Conservation (phyloP, 2,797 vertebrate species). For the Cetoscarus ocellatus region DNA sequence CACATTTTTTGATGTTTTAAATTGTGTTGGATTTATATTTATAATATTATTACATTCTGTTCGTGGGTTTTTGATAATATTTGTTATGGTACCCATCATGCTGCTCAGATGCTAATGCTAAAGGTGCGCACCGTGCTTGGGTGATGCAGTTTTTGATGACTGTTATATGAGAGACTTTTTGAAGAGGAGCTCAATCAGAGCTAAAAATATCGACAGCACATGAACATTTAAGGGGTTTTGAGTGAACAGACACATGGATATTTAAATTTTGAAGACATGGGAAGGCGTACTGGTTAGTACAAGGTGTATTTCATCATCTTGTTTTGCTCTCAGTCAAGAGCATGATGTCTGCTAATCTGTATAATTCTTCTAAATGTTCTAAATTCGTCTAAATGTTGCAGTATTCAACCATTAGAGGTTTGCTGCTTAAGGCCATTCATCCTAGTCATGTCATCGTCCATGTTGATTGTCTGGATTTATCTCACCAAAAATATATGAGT, state of each 20-base stretch:
- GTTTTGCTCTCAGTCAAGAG: background rate
- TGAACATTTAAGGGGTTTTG: background rate
- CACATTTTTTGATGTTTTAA: background rate
- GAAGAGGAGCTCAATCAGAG: background rate
- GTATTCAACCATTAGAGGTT: too few relatives aligned
- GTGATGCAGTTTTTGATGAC: conserved; percentile 14
- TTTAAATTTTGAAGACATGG: background rate
- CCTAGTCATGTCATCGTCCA: too few relatives aligned
- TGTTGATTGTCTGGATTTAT: too few relatives aligned
- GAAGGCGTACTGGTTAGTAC: background rate
- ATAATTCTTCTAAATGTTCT: too few relatives aligned
- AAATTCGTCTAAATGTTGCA: too few relatives aligned
- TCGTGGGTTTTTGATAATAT: background rate
- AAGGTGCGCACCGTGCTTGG: conserved; percentile 24
- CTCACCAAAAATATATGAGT: too few relatives aligned
- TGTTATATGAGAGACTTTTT: background rate
- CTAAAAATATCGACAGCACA: background rate
- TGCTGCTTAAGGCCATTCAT: too few relatives aligned
- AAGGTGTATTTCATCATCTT: background rate
- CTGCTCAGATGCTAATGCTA: conserved; percentile 61
- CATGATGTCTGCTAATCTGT: too few relatives aligned
- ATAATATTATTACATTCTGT: background rate
- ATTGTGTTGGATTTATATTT: background rate
- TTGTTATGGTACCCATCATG: background rate
- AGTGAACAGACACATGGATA: background rate